Percentiles rank a stretch among this genome's conserved stretches.
These are phyloP conservation scores for Stegostoma tigrinum DNA, from an alignment of 2,113 vertebrate species.

Conservation along the genomic window DNA sequence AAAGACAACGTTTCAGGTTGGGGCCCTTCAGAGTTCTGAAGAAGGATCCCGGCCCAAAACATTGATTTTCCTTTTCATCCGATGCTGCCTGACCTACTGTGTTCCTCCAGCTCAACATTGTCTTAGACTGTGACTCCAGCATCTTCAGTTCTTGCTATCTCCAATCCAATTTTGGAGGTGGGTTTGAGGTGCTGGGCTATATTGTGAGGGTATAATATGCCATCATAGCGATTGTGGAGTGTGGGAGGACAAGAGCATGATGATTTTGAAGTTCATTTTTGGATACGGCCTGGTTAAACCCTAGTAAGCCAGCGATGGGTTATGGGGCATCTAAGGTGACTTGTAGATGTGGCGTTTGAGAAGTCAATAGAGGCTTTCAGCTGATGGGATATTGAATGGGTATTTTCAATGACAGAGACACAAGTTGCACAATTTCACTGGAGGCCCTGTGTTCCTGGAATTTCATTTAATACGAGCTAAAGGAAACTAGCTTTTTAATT, in stretches of 20 bases:
- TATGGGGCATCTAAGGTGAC: not conserved
- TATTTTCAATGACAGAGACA: too few species aligned
- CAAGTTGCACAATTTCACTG: not conserved
- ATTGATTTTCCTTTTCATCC: too few species aligned
- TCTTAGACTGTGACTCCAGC: too few species aligned
- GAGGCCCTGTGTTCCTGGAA: not conserved
- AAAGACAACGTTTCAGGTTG: too few species aligned
- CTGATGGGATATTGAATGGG: not conserved
- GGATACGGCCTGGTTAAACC: not conserved
- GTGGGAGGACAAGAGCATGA: too few species aligned
- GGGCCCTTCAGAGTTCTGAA: too few species aligned
- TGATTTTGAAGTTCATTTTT: too few species aligned
- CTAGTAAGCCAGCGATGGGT: not conserved
- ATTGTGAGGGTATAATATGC: too few species aligned
- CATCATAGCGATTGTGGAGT: too few species aligned
- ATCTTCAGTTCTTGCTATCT: too few species aligned
- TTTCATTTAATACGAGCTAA: not conserved
- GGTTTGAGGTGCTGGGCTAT: not conserved
- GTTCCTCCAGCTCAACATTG: too few species aligned
- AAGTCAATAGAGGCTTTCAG: not conserved
- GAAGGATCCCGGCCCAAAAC: not conserved
- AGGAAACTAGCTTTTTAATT: not conserved
- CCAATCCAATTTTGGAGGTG: not conserved
- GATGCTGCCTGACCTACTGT: too few species aligned
- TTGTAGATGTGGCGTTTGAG: not conserved